phyloP scores from a whole-genome alignment of 2,113 vertebrate genomes.

The Guaruba guarouba region DNA sequence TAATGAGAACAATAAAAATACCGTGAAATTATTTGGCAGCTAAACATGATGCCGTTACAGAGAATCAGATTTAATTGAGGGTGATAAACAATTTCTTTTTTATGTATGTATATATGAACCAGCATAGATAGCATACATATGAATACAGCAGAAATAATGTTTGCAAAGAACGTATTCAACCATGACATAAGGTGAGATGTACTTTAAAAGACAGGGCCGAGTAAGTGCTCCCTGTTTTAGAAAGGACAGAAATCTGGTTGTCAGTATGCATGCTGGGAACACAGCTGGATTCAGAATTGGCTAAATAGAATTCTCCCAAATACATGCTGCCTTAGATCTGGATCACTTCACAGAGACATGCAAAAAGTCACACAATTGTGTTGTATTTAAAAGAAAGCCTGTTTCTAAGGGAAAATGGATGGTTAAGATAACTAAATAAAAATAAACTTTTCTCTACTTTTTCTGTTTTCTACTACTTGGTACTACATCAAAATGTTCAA shows the following conservation, averaged over 20 bases:
- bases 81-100: accelerated
- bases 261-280: neutral
- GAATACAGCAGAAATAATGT: neutral
- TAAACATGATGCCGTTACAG: neutral
- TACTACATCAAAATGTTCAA: neutral
- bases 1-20: constrained; percentile 29
- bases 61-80: neutral
- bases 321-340: neutral
- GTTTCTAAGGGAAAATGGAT: neutral
- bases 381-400: neutral
- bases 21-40: neutral
- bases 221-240: neutral
- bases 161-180: neutral
- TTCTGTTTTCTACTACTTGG: neutral
- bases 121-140: neutral
- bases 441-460: neutral
- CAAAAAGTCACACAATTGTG: neutral
- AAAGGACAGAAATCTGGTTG: neutral
- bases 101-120: neutral
- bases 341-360: neutral
- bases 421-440: neutral
- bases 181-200: neutral
- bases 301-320: neutral
- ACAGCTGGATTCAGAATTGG: neutral
- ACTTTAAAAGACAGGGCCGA: neutral